Conservation (phyloP, 2,797 vertebrate species). For the Miopithecus talapoin region DNA sequence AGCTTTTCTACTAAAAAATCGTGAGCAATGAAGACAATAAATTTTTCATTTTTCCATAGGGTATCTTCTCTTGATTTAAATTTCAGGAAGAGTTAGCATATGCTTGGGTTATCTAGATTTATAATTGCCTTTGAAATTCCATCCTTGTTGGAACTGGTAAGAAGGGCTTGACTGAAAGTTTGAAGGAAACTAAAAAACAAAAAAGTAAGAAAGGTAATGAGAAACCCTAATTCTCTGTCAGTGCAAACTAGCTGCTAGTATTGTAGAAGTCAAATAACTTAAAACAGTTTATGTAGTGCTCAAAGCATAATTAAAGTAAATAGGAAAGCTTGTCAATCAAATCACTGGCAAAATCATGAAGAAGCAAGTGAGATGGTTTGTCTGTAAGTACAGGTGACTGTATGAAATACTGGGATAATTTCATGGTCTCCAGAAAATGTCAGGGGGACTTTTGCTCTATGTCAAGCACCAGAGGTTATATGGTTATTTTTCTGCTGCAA, state of each 20-base stretch:
- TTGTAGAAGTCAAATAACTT: slow-evolving; percentile 1
- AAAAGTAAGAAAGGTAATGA: slow-evolving; percentile 49
- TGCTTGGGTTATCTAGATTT: slow-evolving; percentile 47
- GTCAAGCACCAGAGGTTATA: background rate
- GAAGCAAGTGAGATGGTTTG: background rate
- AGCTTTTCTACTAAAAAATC: slow-evolving; percentile 73
- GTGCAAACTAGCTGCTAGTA: background rate
- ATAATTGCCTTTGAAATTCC: slow-evolving; percentile 76
- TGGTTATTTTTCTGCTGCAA: background rate
- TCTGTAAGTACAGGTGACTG: background rate
- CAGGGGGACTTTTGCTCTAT: background rate
- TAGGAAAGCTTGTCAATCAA: background rate
- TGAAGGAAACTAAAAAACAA: slow-evolving; percentile 7
- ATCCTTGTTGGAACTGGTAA: slow-evolving; percentile 35
- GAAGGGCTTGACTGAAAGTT: slow-evolving; percentile 67
- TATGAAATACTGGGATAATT: background rate
- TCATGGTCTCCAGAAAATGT: background rate
- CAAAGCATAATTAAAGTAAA: slow-evolving; percentile 13
- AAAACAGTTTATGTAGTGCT: background rate
- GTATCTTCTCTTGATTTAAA: slow-evolving; percentile 66
- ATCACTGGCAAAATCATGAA: background rate
- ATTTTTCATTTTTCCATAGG: slow-evolving; percentile 53
- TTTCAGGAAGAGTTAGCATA: slow-evolving; percentile 65
- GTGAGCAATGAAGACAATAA: slow-evolving; percentile 55
- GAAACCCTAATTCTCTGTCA: background rate